Percentiles rank a stretch among this genome's conserved stretches.
Conservation (phyloP, 2,888 invertebrate species). For the Caenorhabditis sp. region DNA sequence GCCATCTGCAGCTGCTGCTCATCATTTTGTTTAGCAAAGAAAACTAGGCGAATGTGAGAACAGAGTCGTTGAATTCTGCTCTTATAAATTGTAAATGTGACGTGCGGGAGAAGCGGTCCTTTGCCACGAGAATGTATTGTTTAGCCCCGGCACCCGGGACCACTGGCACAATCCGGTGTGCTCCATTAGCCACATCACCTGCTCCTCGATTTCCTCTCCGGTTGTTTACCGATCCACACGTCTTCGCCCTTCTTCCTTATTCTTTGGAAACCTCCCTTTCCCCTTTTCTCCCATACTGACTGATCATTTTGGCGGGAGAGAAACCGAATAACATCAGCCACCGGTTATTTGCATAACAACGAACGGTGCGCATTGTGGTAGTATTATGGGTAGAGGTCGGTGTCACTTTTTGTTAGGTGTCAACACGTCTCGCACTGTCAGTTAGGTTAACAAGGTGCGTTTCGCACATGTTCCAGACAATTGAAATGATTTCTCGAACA, state of each 20-base stretch:
- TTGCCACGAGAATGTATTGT: conserved; percentile 41
- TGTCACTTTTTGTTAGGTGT: conserved; percentile 63
- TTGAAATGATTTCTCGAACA: too few species aligned
- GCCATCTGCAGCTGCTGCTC: conserved; percentile 37
- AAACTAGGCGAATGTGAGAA: conserved; percentile 56
- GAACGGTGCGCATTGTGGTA: conserved; percentile 50
- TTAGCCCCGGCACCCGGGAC: conserved; percentile 22
- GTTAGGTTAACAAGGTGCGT: conserved; percentile 53
- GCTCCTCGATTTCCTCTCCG: conserved; percentile 38
- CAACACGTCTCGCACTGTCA: conserved; percentile 39
- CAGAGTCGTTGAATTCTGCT: conserved; percentile 51
- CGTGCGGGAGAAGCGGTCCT: conserved; percentile 37
- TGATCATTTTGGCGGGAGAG: conserved; percentile 48
- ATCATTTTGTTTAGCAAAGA: conserved; percentile 60
- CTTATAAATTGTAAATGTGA: conserved; percentile 64
- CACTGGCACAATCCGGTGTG: conserved; percentile 39
- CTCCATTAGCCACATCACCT: conserved; percentile 60
- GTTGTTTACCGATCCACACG: conserved; percentile 56
- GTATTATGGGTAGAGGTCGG: conserved; percentile 30
- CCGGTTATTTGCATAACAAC: conserved; percentile 58
- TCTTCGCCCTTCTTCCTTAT: conserved; percentile 25
- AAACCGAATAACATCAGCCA: conserved; percentile 24
- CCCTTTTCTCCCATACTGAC: conserved; percentile 22
- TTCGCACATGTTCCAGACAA: conserved; percentile 27
- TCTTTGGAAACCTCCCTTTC: conserved; percentile 12